Conservation (phyloP, 53 echinoderm and acorn worm genomes). For the Apostichopus leukothele region DNA sequence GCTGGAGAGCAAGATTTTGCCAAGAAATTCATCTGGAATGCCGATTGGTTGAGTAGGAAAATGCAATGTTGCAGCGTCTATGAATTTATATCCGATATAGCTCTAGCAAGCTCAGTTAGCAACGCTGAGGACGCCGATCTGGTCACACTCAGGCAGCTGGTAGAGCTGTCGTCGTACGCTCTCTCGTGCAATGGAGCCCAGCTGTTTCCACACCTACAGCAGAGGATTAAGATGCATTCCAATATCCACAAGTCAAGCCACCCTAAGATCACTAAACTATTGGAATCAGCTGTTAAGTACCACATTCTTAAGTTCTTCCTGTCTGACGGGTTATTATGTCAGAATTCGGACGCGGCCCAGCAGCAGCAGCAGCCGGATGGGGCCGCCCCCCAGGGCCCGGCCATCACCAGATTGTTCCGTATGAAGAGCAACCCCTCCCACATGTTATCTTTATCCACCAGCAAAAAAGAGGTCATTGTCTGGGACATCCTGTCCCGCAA, state of each 20-base stretch:
- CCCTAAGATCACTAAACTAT: constrained; percentile 77
- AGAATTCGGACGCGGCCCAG: not conserved
- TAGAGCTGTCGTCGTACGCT: constrained; percentile 83
- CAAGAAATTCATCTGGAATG: constrained; percentile 85
- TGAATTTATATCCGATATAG: constrained; percentile 74
- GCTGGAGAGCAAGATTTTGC: constrained; percentile 86
- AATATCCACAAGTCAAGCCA: constrained; percentile 68
- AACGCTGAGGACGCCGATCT: constrained; percentile 65
- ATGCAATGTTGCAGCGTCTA: constrained; percentile 79
- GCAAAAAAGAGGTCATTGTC: constrained; percentile 70
- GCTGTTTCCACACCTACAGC: constrained; percentile 78
- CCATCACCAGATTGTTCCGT: constrained; percentile 65
- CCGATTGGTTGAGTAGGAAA: constrained; percentile 77
- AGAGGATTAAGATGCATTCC: constrained; percentile 66
- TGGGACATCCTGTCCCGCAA: constrained; percentile 88
- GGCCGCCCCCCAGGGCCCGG: constrained; percentile 19
- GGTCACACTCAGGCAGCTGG: constrained; percentile 70
- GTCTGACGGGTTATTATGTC: constrained; percentile 56
- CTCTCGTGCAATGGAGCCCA: constrained; percentile 83
- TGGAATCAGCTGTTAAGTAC: constrained; percentile 73
- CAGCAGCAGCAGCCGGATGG: constrained; percentile 48
- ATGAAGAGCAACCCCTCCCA: constrained; percentile 67
- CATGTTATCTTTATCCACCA: constrained; percentile 84
- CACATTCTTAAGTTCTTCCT: constrained; percentile 78
- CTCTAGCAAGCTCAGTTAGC: constrained; percentile 55